Evolutionary conservation across 2,113 vertebrate genomes (phyloP).

Genomic region (Sinocyclocheilus maitianheensis): DNA sequence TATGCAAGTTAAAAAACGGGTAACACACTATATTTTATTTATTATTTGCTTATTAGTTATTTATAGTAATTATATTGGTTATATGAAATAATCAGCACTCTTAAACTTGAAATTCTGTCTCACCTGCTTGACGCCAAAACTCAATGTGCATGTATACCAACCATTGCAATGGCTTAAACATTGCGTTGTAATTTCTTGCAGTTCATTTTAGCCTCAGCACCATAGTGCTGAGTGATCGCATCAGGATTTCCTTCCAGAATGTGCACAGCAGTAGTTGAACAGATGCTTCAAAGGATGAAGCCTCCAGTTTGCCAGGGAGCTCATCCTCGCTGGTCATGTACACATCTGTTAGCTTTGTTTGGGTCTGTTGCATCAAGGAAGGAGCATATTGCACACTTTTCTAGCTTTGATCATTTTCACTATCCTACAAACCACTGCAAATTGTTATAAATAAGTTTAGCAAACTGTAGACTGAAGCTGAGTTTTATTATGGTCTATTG

Average conservation of each 20-base stretch:
- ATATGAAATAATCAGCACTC: background rate
- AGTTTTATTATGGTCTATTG: slow-evolving; percentile 72
- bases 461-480: slow-evolving; percentile 64
- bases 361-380: slow-evolving; percentile 8
- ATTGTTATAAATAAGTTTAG: slow-evolving; percentile 75
- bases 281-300: slow-evolving; percentile 19
- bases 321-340: background rate
- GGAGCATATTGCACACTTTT: slow-evolving; percentile 15
- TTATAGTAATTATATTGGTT: background rate
- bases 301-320: background rate
- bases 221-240: background rate
- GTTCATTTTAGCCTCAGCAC: background rate
- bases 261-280: background rate
- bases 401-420: slow-evolving; percentile 33
- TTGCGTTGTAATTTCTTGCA: background rate
- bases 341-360: slow-evolving; percentile 25
- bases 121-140: background rate
- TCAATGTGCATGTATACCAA: background rate
- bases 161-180: background rate
- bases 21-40: too few relatives aligned
- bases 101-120: background rate
- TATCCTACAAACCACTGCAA: slow-evolving; percentile 66
- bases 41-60: background rate
- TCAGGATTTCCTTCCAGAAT: slow-evolving; percentile 16
- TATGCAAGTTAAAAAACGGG: too few relatives aligned